Base-by-base conservation (phyloP, 2,113 vertebrate genomes). In the Caranx ignobilis region DNA sequence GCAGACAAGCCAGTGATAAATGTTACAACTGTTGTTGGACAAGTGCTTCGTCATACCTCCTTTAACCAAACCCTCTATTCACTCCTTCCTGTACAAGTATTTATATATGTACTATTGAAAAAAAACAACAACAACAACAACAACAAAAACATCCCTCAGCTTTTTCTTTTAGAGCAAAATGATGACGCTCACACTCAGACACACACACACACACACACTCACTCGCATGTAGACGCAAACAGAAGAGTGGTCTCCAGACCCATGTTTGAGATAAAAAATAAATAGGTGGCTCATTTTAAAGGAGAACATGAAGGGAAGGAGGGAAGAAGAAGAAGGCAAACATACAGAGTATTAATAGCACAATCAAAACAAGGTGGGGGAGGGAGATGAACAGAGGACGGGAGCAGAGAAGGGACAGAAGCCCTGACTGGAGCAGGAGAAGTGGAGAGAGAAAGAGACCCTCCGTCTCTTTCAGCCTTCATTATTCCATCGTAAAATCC, bases 201-300 rank as follows among this genome's bases (percentile, higher is more conserved):
- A 56, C 15, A 71, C 75, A 39, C 71, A 79, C 59, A 60, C 18
- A 21, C 82, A 87, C 66, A n/a, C 80, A 66, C 73, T 71, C 83
- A 26, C 26, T 56, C 60, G 84, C 80, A 77, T 47, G 19, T 64
- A 71, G 68, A 85, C 61, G 75, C 52, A 74, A 66, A 87, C 64
- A 79, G 65, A 83, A 66, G 67, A 90, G 92, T 93, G 92, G 92
- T 92, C 91, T 92, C 60, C 57, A 84, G 90, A 87, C 87, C 89
- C 87, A 83, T 82, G 45, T 87, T 86, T 85, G 75, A 90, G 80
- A 87, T 75, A 11, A 88, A 26, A 26, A 91, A 93, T 90, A 90
- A 92, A 91, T 88, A 91, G 77, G 81, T 87, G 89, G 88, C 87
- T 92, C 90, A 87, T 85, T 88, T 60, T 48, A 43, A 77, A 52